Conservation (phyloP, 2,888 invertebrate genomes). For the Desoria tigrina region DNA sequence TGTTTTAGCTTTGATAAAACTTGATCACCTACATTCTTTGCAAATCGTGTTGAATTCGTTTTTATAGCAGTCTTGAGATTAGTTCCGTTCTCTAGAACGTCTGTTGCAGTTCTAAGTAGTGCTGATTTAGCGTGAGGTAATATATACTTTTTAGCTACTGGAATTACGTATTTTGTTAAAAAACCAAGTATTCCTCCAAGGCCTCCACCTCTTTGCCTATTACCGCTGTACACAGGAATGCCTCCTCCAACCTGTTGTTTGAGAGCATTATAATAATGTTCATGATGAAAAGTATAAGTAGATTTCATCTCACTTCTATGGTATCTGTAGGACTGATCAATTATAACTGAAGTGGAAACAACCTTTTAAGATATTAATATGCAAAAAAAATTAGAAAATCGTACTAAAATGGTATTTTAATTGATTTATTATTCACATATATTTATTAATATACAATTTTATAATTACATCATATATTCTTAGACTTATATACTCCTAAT, state of each 20-base stretch:
- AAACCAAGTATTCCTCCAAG: slow-evolving; percentile 16
- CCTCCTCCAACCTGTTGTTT: not conserved
- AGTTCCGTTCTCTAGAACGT: slow-evolving; percentile 2
- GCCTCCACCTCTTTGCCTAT: slow-evolving; percentile 27
- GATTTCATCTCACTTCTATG: too few species aligned
- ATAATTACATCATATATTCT: too few species aligned
- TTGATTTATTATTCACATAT: too few species aligned
- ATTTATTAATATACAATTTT: too few species aligned
- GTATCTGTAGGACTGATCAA: too few species aligned
- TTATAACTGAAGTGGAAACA: too few species aligned
- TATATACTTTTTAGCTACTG: slow-evolving; percentile 20
- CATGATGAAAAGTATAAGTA: not conserved
- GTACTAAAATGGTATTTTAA: too few species aligned
- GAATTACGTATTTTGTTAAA: slow-evolving; percentile 23
- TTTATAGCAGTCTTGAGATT: not conserved
- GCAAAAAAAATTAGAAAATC: too few species aligned
- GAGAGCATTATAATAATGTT: not conserved
- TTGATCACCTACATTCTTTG: slow-evolving; percentile 9
- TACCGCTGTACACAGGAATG: not conserved
- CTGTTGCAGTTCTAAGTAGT: slow-evolving; percentile 11
- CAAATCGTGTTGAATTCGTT: slow-evolving; percentile 10
- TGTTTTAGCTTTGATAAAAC: slow-evolving; percentile 4
- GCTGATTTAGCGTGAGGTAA: slow-evolving; percentile 25
- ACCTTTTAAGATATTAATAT: too few species aligned
- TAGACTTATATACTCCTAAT: too few species aligned